Evolutionary conservation across 1,140 invertebrate species (phyloP).

Genomic region (Atta cephalotes): DNA sequence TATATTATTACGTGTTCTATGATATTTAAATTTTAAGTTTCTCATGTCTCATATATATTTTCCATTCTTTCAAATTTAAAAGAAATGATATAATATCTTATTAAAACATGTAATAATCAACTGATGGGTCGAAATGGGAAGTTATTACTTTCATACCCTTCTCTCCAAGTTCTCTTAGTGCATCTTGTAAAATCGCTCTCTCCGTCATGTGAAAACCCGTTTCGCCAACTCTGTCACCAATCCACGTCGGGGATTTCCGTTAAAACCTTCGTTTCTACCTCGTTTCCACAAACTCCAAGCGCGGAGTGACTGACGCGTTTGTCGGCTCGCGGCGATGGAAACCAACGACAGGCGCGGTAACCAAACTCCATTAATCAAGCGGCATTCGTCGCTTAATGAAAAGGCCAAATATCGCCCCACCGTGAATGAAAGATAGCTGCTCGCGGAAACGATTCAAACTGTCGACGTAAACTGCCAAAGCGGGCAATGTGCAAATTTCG

Average conservation of each 20-base stretch:
- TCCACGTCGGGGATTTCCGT: conserved; percentile 55
- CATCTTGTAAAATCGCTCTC: conserved; percentile 31
- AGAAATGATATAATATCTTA: background rate
- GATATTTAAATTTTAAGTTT: background rate
- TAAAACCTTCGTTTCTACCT: conserved; percentile 66
- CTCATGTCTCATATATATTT: background rate
- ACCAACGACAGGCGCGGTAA: conserved; percentile 67
- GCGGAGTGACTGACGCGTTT: conserved; percentile 65
- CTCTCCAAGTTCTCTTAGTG: background rate
- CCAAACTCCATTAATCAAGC: conserved; percentile 75
- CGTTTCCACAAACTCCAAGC: conserved; percentile 65
- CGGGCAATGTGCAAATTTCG: conserved; percentile 53
- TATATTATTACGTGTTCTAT: background rate
- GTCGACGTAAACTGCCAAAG: conserved; percentile 59
- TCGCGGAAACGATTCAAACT: conserved; percentile 58
- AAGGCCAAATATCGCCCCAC: conserved; percentile 72
- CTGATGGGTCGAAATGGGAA: background rate
- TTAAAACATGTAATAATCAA: conserved; percentile 26
- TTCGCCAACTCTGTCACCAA: conserved; percentile 51
- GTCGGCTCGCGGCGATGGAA: conserved; percentile 69
- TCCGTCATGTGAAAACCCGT: conserved; percentile 40
- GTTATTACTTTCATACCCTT: background rate
- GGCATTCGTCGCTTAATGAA: conserved; percentile 74
- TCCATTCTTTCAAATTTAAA: background rate
- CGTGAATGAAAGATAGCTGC: conserved; percentile 64